Evolutionary conservation across 2,888 invertebrate genomes (phyloP), one percentile per base, ranked within the genome.

Genomic region (Aelia acuminata): DNA sequence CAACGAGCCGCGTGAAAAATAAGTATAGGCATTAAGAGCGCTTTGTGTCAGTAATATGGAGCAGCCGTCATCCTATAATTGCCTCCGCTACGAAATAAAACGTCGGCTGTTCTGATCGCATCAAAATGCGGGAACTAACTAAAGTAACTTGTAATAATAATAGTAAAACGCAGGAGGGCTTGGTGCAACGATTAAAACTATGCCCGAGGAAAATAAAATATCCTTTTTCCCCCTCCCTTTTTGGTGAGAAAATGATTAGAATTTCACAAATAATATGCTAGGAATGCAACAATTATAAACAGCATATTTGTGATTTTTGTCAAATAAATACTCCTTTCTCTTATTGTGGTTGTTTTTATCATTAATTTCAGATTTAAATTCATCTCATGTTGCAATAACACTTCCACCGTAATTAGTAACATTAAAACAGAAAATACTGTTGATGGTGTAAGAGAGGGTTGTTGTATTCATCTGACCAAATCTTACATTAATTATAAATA

Each of bases 61-160:
- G 35, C 80, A 80, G 80, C 80, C 80, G 80, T 80, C 80, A 80
- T n/a, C 22, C 15, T 80, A 15, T 80, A 80, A 80, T 80, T 80
- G n/a, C 80, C n/a, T 13, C 43, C 13, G 31, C 63, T 35, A 70
- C 7, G 35, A 70, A 35, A 70, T 70, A 70, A 8, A 70, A 70
- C 63, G 35, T 35, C 63, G 31, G 63, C 63, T 31, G 15, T 18
- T 70, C 35, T 18, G 5, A 70, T 18, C 31, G 31, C 35, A 18
- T 70, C 63, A 35, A 70, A 70, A 70, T 70, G 8, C 31, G 11
- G 4, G 35, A 70, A 18, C 18, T 35, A 18, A 35, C 35, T 70
- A 18, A 35, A 18, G 0, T 18, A 70, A 20, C 18, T 5, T 70
- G 5, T 1, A 35, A 35, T 70, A 70, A 35, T 70, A 18, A 31